A percentile compares a stretch with the other conserved stretches of the same genome.
Conservation (phyloP, 2,797 vertebrate genomes). For the Cottoperca gobio region DNA sequence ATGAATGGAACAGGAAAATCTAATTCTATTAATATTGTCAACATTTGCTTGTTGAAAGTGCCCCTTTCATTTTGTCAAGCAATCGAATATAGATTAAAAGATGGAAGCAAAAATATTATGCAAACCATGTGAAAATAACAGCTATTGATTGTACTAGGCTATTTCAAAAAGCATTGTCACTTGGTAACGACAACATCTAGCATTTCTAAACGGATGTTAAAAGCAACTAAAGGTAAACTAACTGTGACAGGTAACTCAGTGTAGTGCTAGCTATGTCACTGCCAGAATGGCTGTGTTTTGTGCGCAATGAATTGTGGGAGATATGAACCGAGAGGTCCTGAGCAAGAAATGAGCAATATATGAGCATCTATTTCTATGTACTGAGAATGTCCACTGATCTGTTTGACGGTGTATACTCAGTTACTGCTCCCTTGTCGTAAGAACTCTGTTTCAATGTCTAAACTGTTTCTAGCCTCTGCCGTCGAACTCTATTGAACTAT, state of each 20-base stretch:
- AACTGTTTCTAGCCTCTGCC: background rate
- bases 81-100: background rate
- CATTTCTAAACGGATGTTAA: background rate
- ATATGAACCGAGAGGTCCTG: background rate
- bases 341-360: background rate
- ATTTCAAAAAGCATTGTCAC: background rate
- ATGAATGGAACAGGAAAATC: background rate
- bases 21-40: background rate
- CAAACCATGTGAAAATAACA: background rate
- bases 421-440: rapidly evolving
- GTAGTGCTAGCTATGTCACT: background rate
- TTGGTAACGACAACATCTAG: background rate
- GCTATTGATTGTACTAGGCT: background rate
- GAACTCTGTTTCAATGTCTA: background rate
- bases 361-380: background rate
- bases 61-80: background rate
- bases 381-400: background rate
- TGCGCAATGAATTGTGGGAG: slow-evolving; percentile 28
- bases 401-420: background rate
- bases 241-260: background rate
- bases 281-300: background rate
- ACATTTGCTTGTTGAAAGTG: background rate
- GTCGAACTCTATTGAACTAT: background rate
- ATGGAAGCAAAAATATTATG: background rate
- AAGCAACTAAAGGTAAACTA: background rate